A percentile compares a stretch with the other conserved stretches of the same genome.
These are phyloP conservation scores for Coturnix japonica DNA, from an alignment of 2,113 vertebrate species.

Conservation along the genomic window DNA sequence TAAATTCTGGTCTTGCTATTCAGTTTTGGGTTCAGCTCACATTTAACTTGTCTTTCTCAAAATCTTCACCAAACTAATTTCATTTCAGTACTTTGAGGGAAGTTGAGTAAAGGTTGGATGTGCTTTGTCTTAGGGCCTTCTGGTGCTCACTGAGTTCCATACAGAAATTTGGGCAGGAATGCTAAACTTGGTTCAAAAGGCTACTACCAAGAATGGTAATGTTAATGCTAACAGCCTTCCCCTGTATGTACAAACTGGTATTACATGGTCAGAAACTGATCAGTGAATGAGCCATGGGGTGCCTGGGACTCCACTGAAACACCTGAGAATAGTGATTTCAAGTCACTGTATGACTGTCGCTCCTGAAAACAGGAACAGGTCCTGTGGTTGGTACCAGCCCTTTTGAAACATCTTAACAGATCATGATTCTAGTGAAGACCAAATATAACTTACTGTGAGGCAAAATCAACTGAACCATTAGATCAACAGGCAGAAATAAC, in stretches of 20 bases:
- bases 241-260: not conserved
- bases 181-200: not conserved
- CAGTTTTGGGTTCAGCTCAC: not conserved
- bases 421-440: not conserved
- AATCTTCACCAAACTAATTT: not conserved
- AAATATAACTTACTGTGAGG: not conserved
- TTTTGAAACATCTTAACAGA: not conserved
- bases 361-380: not conserved
- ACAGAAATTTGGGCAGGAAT: not conserved
- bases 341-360: not conserved
- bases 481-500: not conserved
- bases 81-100: not conserved
- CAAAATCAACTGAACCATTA: not conserved
- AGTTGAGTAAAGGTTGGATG: not conserved
- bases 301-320: not conserved
- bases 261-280: not conserved
- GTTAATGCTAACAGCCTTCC: not conserved
- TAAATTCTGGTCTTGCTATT: not conserved
- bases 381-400: not conserved
- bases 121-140: not conserved
- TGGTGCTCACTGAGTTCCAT: not conserved
- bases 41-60: not conserved
- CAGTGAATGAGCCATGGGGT: not conserved
- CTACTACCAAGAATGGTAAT: not conserved
- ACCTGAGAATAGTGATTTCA: not conserved